Base-by-base conservation (phyloP, 2,797 vertebrate species). In the Girardinus metallicus region DNA sequence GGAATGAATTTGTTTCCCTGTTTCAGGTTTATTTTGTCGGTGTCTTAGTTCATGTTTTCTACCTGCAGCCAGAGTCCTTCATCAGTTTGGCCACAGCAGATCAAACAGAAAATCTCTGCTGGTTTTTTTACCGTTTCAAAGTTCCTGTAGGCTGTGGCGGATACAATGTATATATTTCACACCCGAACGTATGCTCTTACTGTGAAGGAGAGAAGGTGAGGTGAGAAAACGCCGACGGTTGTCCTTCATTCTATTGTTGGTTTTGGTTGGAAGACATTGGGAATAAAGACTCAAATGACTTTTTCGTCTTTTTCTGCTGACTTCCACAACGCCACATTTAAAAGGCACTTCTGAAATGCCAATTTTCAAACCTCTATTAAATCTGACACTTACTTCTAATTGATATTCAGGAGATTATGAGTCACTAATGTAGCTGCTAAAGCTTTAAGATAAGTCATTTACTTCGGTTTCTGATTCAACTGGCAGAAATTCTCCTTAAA, bases 391-490 rank as follows among this genome's bases (percentile, higher is more conserved):
- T 80, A 80, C 77, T 80, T 62, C 80, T 91, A 82, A 90, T 92
- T 93, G 82, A 66, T 86, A 90, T 91, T 91, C 89, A 88, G 85
- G 81, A 75, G 80, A 77, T 81, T 80, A 88, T 92, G 91, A 93
- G 84, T 94, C 90, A 92, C 75, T 84, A 86, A 72, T 79, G 82
- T 79, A 64, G 83, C 78, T 81, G 79, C 75, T 57, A n/a, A 41
- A 81, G 83, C 81, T 81, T 88, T 84, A 88, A 75, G 79, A 66
- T 21, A 64, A 78, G 57, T 72, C 80, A 85, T 86, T 79, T 87
- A 87, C 49, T 85, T 78, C 34, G 73, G 68, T 68, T 0, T 4
- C 60, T 83, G 78, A 44, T 55, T 81, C 72, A 79, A 78, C 78
- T 76, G 29, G 73, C 79, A 76, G 18, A 70, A 55, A 64, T 57